A percentile compares a stretch with the other conserved stretches of the same genome.
Conservation (phyloP, 2,113 vertebrate genomes). For the Mixornis gularis region DNA sequence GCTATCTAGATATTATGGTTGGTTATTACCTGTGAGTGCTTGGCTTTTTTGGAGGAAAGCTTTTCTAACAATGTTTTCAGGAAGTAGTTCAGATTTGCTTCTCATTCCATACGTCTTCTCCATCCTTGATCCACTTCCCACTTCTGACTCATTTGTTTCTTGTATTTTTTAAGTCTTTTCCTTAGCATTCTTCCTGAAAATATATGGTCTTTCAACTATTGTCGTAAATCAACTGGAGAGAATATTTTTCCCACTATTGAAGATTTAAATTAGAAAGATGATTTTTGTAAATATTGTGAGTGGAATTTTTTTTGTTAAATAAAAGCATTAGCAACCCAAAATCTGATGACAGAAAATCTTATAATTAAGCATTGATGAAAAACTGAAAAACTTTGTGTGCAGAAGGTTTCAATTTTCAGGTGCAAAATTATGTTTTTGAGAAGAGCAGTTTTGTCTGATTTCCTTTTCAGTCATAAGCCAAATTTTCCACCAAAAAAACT, state of each 20-base stretch:
- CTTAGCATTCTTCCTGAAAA: conserved; percentile 6
- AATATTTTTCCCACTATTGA: background rate
- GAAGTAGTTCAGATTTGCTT: background rate
- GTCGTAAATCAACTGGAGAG: background rate
- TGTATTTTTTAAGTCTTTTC: background rate
- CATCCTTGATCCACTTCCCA: background rate
- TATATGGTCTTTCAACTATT: background rate
- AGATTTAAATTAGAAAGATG: background rate
- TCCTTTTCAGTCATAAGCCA: background rate
- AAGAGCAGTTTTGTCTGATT: background rate
- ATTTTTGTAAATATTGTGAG: background rate
- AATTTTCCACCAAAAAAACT: background rate
- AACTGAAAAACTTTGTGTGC: background rate
- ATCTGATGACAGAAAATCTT: background rate
- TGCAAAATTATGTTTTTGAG: background rate
- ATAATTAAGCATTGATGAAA: background rate
- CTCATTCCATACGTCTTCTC: background rate
- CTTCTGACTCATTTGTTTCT: background rate
- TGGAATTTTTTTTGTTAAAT: background rate
- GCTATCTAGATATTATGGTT: background rate
- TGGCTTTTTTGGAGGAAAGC: background rate
- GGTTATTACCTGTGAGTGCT: background rate
- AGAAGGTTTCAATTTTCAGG: background rate
- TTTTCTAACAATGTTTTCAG: background rate
- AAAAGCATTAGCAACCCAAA: background rate